Conservation (phyloP, 2,888 invertebrate genomes). For the Campoletis raptor region DNA sequence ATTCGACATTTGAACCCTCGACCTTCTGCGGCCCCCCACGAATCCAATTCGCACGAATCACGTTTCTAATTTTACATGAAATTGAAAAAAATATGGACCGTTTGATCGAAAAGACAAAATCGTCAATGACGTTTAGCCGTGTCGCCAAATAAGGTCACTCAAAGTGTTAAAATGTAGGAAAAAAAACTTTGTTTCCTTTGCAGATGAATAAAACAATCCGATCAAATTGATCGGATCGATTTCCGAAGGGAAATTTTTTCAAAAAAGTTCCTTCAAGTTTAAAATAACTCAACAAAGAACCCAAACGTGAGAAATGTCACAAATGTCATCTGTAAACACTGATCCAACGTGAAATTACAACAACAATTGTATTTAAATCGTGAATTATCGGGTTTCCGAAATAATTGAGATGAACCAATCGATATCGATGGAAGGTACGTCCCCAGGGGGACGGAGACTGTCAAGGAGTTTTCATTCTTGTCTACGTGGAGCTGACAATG, state of each 20-base stretch:
- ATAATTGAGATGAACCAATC: slow-evolving; percentile 69
- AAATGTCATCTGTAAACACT: slow-evolving; percentile 49
- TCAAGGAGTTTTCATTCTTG: slow-evolving; percentile 90
- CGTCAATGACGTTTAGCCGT: slow-evolving; percentile 50
- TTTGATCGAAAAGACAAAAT: not conserved
- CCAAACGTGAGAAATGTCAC: slow-evolving; percentile 51
- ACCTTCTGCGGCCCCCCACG: not conserved
- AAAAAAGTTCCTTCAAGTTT: slow-evolving; percentile 12
- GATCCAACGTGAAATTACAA: slow-evolving; percentile 68
- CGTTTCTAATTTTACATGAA: not conserved
- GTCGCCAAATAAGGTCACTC: slow-evolving; percentile 52
- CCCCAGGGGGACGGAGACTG: slow-evolving; percentile 85
- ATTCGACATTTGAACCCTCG: not conserved
- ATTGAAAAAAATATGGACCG: not conserved
- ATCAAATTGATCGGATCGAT: slow-evolving; percentile 28
- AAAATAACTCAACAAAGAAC: slow-evolving; percentile 3
- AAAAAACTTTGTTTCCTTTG: slow-evolving; percentile 72
- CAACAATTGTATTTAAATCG: not conserved
- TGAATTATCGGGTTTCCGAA: not conserved
- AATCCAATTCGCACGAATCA: not conserved
- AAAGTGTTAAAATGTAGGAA: slow-evolving; percentile 3
- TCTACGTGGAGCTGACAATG: slow-evolving; percentile 86
- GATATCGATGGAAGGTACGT: slow-evolving; percentile 81
- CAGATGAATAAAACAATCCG: slow-evolving; percentile 71
- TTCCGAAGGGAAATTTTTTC: slow-evolving; percentile 25